A percentile compares a stretch with the other conserved stretches of the same genome.
phyloP scores from a whole-genome alignment of 2,113 vertebrate species.

The Mustelus asterias region DNA sequence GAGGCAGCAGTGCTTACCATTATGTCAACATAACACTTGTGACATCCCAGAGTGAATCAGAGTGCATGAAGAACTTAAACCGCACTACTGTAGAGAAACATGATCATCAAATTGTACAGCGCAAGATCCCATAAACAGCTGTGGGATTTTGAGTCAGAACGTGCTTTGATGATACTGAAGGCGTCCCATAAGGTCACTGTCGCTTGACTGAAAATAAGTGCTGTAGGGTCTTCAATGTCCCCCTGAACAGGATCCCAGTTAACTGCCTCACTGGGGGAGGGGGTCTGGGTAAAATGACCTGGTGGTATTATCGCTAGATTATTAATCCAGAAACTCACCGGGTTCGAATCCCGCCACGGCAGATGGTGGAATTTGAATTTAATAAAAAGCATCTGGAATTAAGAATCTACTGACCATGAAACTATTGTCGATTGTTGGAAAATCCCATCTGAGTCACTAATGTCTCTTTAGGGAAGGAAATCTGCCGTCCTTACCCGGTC shows the following conservation, averaged over 20 bases:
- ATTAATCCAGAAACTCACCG: no score
- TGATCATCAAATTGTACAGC: not conserved
- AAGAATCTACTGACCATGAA: no score
- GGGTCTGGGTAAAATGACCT: no score
- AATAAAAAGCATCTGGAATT: no score
- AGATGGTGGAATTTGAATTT: no score
- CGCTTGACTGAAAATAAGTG: not conserved
- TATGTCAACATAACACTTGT: not conserved
- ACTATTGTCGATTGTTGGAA: no score
- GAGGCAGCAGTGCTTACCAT: no score
- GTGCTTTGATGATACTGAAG: not conserved
- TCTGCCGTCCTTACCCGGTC: no score
- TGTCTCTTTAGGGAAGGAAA: no score
- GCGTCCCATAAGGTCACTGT: not conserved
- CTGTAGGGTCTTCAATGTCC: not conserved
- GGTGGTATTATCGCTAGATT: no score
- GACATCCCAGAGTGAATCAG: not conserved
- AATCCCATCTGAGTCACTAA: no score
- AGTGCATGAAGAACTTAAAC: not conserved
- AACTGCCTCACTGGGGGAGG: not conserved
- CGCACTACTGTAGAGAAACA: not conserved
- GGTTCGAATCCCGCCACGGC: no score
- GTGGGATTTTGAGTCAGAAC: not conserved
- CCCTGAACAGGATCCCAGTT: not conserved
- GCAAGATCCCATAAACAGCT: not conserved